Evolutionary conservation across 2,888 invertebrate species (phyloP).

Genomic region (Criorhina ranunculi): DNA sequence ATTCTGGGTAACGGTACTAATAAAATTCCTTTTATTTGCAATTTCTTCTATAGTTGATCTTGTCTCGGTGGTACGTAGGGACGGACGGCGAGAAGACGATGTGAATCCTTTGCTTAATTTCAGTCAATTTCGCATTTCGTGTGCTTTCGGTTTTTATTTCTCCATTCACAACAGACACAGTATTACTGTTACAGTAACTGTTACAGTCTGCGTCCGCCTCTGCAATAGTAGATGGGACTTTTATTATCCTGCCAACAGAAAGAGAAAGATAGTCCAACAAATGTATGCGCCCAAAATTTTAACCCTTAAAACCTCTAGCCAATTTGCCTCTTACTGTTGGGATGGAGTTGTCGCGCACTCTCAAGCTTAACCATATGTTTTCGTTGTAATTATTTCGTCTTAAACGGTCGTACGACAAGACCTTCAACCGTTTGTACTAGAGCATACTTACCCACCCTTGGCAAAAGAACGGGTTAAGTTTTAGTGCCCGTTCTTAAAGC

Average conservation of each 20-base stretch:
- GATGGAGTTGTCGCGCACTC: background rate
- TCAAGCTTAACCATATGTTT: conserved; percentile 24
- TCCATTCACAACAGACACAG: conserved; percentile 48
- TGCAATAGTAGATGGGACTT: conserved; percentile 42
- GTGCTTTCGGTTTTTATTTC: conserved; percentile 68
- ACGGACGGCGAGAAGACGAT: conserved; percentile 11
- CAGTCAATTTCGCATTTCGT: conserved; percentile 68
- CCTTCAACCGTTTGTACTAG: conserved; percentile 27
- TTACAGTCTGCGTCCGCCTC: conserved; percentile 20
- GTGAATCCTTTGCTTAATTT: conserved; percentile 54
- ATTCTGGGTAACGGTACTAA: conserved; percentile 32
- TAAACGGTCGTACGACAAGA: conserved; percentile 45
- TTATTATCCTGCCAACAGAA: conserved; percentile 40
- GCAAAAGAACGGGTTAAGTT: conserved; percentile 39
- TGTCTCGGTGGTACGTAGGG: background rate
- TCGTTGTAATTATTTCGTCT: conserved; percentile 50
- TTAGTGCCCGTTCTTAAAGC: conserved; percentile 49
- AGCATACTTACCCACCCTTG: conserved; percentile 29
- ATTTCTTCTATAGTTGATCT: conserved; percentile 35
- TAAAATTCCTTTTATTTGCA: conserved; percentile 54
- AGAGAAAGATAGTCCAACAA: conserved; percentile 38
- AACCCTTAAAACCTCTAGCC: conserved; percentile 62
- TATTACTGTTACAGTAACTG: conserved; percentile 36
- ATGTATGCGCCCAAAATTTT: conserved; percentile 50
- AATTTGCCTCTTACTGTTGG: conserved; percentile 42